These are phyloP conservation scores for Pelochelys cantorii DNA, from an alignment of 2,797 vertebrate genomes.

Conservation along the genomic window DNA sequence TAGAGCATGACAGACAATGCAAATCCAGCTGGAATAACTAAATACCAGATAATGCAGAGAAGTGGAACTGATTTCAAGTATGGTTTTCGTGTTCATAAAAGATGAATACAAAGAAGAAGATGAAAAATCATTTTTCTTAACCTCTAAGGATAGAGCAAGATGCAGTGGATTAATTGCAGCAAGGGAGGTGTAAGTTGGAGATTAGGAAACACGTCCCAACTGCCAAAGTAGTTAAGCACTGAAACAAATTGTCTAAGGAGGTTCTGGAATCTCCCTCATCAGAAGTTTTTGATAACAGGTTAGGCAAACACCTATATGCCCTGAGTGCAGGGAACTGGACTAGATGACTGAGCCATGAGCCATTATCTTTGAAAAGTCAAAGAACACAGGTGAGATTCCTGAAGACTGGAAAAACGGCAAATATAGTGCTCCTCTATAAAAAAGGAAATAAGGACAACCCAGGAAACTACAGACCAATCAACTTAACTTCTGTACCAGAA, in stretches of 20 bases:
- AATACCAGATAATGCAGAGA: neutral
- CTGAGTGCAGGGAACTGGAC: no score
- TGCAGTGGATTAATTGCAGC: neutral
- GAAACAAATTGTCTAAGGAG: neutral
- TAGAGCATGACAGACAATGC: conserved; percentile 43
- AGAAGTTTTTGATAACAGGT: neutral
- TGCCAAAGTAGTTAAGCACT: neutral
- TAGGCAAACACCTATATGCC: neutral
- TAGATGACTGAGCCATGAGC: no score
- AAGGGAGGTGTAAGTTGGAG: neutral
- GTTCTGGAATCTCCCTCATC: neutral
- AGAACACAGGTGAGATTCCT: no score
- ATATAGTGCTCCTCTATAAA: no score
- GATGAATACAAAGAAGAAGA: neutral
- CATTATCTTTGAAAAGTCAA: no score
- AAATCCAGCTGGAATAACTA: conserved; percentile 52
- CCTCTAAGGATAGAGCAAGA: neutral
- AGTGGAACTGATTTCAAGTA: neutral
- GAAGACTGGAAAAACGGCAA: no score
- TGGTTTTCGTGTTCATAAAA: neutral
- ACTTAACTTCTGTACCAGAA: no score
- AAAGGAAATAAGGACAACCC: no score
- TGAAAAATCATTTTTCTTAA: neutral
- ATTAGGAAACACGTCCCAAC: neutral
- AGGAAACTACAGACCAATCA: no score